Evolutionary conservation across 1,140 invertebrate species (phyloP).

Genomic region (Bathynomus jamesi): DNA sequence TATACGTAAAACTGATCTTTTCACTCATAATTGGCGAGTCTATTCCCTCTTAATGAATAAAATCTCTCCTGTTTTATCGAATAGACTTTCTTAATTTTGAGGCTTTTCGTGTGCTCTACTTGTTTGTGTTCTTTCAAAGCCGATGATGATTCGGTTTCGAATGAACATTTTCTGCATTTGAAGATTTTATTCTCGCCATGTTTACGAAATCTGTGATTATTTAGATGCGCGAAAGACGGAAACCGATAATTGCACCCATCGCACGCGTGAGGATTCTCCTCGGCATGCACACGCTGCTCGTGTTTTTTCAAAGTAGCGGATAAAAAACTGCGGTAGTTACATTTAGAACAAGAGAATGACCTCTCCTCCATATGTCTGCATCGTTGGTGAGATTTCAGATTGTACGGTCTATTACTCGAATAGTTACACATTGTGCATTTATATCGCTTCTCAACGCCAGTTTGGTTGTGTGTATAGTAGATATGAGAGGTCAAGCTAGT

Average conservation of each 20-base stretch:
- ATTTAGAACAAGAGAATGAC: no score
- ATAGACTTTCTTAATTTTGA: background rate
- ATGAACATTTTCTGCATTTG: background rate
- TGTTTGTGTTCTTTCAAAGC: background rate
- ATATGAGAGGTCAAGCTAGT: no score
- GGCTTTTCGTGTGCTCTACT: background rate
- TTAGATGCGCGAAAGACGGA: background rate
- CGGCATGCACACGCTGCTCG: background rate
- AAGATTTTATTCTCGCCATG: background rate
- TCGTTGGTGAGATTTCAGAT: no score
- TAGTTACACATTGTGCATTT: no score
- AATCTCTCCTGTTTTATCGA: background rate
- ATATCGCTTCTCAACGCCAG: no score
- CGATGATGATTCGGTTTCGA: background rate
- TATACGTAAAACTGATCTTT: no score
- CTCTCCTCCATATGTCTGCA: no score
- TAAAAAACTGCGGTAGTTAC: background rate
- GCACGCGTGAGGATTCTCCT: background rate
- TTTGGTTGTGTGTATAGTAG: no score
- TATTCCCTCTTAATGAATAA: background rate
- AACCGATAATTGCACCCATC: background rate
- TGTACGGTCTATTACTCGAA: no score
- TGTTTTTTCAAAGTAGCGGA: background rate
- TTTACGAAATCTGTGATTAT: background rate
- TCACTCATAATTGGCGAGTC: no score